phyloP scores from a whole-genome alignment of 2,888 invertebrate genomes.

The Chelonus formosanus region DNA sequence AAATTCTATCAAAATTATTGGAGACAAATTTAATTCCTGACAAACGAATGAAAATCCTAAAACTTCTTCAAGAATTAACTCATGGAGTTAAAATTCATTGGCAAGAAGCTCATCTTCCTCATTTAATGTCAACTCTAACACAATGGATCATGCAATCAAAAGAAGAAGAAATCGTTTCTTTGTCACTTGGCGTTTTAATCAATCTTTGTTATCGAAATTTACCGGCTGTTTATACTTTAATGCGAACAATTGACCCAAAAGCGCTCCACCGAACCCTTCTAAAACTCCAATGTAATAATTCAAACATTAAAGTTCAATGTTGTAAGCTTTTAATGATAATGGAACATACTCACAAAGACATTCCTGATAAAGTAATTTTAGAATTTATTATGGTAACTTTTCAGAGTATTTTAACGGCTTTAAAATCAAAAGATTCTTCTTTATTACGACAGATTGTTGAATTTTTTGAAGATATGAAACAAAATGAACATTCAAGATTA shows the following conservation, averaged over 20 bases:
- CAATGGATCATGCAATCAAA: conserved; percentile 71
- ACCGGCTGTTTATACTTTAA: conserved; percentile 77
- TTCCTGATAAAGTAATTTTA: conserved; percentile 66
- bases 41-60: conserved; percentile 72
- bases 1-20: conserved; percentile 71
- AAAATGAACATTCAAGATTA: conserved; percentile 57
- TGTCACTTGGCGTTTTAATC: conserved; percentile 76
- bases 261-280: conserved; percentile 72
- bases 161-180: conserved; percentile 66
- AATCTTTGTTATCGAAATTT: conserved; percentile 83
- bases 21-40: conserved; percentile 70
- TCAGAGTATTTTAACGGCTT: conserved; percentile 65
- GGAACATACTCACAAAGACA: conserved; percentile 66
- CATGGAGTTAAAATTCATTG: conserved; percentile 82
- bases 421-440: conserved; percentile 64
- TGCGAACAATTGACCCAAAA: conserved; percentile 77
- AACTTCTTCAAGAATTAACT: conserved; percentile 78
- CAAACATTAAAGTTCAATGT: conserved; percentile 67
- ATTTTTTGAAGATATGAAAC: conserved; percentile 67
- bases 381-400: conserved; percentile 67
- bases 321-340: conserved; percentile 69
- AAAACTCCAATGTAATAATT: conserved; percentile 66
- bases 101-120: conserved; percentile 80
- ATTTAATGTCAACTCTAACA: conserved; percentile 74
- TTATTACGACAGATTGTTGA: conserved; percentile 68